Conservation (phyloP, 2,797 vertebrate species). For the Hippocampus kuda region DNA sequence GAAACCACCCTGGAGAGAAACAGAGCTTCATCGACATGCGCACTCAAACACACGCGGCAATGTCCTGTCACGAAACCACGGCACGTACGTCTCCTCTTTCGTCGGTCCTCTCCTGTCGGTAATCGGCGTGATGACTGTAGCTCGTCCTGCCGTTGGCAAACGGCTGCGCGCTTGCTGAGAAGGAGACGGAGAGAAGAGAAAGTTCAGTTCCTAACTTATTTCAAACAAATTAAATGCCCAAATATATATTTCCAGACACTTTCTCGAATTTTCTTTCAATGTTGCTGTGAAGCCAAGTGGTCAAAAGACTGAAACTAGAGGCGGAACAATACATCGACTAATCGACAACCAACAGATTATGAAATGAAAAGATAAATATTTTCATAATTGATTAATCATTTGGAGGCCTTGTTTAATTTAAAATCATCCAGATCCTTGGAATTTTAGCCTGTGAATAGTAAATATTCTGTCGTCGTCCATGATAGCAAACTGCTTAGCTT, state of each 20-base stretch:
- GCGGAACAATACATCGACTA: too few relatives aligned
- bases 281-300: too few relatives aligned
- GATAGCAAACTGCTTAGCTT: too few relatives aligned
- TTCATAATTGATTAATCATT: too few relatives aligned
- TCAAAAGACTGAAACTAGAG: too few relatives aligned
- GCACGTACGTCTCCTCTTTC: conserved; percentile 87
- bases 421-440: too few relatives aligned
- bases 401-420: too few relatives aligned
- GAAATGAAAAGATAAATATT: too few relatives aligned
- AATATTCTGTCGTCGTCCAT: too few relatives aligned
- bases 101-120: conserved; percentile 82
- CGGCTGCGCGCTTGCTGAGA: conserved; percentile 77
- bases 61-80: not conserved
- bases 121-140: conserved; percentile 81
- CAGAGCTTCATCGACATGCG: conserved; percentile 6
- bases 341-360: too few relatives aligned
- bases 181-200: conserved; percentile 13
- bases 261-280: too few relatives aligned
- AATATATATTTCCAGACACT: not conserved
- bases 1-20: conserved; percentile 82
- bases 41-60: not conserved
- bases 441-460: too few relatives aligned
- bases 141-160: conserved; percentile 85
- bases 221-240: not conserved
- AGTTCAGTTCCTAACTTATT: not conserved